Evolutionary conservation across 2,797 vertebrate species (phyloP).

Genomic region (Brachyalestes nurse): DNA sequence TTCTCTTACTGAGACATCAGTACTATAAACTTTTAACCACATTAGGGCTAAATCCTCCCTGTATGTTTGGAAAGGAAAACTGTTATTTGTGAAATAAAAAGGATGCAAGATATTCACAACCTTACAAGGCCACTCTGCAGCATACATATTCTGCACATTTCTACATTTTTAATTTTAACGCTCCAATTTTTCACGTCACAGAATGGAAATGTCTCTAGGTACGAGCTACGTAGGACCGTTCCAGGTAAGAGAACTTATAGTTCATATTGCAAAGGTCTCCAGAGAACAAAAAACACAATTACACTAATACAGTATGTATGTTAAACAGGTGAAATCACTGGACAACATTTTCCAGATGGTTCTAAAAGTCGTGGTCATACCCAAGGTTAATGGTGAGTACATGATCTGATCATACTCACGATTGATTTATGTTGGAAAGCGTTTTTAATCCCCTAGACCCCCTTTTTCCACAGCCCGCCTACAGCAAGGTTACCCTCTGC

Average conservation of each 20-base stretch:
- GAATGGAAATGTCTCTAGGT: conserved; percentile 70
- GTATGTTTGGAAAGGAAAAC: too few relatives aligned
- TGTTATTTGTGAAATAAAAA: too few relatives aligned
- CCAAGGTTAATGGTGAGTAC: conserved; percentile 74
- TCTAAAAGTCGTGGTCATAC: conserved; percentile 72
- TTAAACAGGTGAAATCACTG: conserved; percentile 67
- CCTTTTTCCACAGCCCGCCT: conserved; percentile 61
- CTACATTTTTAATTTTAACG: background rate
- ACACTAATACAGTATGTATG: background rate
- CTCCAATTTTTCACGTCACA: conserved; percentile 46
- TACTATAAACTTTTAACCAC: too few relatives aligned
- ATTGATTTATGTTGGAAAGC: background rate
- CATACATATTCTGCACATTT: too few relatives aligned
- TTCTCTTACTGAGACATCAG: too few relatives aligned
- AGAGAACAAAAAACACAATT: background rate
- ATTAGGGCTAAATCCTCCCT: too few relatives aligned
- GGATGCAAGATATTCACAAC: too few relatives aligned
- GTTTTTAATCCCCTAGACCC: background rate
- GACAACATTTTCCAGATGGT: conserved; percentile 66
- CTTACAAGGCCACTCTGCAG: too few relatives aligned
- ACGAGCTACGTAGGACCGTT: conserved; percentile 76
- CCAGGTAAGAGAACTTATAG: conserved; percentile 64
- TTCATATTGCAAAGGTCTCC: background rate
- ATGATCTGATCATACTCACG: background rate
- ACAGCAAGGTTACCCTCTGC: conserved; percentile 76